Conservation (phyloP, 2,113 vertebrate genomes). For the Capreolus pygargus region DNA sequence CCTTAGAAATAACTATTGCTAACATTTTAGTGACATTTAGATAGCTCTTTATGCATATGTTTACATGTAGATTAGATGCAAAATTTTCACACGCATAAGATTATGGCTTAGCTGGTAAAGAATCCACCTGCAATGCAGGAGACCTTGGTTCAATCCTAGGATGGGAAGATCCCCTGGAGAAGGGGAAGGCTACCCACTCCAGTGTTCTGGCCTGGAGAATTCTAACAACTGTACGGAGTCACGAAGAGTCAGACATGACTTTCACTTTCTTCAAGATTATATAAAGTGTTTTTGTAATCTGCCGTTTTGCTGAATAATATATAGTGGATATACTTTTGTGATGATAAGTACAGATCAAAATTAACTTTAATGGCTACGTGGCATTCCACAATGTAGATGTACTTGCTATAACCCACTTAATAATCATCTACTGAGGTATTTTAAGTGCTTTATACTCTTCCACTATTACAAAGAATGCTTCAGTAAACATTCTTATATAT, state of each 20-base stretch:
- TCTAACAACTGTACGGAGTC: neutral
- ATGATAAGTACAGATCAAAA: neutral
- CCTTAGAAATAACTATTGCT: neutral
- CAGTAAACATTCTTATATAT: neutral
- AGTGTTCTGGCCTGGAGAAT: neutral
- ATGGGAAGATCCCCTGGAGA: neutral
- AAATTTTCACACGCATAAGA: neutral
- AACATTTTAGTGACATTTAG: neutral
- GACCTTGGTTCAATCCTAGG: neutral
- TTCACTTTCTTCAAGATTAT: neutral
- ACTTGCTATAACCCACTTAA: neutral
- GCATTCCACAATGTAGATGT: neutral
- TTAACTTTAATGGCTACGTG: neutral
- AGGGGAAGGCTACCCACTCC: neutral
- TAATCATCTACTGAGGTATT: neutral
- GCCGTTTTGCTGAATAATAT: neutral
- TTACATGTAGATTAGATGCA: neutral
- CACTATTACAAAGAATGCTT: neutral
- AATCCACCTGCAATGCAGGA: neutral
- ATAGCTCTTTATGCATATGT: neutral
- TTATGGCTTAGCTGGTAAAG: neutral
- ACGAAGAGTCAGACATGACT: neutral
- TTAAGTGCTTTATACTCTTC: slow-evolving; percentile 16
- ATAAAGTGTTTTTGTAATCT: neutral
- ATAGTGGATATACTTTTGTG: neutral